phyloP scores from a whole-genome alignment of 2,888 invertebrate species.

The Nymphalis polychloros region DNA sequence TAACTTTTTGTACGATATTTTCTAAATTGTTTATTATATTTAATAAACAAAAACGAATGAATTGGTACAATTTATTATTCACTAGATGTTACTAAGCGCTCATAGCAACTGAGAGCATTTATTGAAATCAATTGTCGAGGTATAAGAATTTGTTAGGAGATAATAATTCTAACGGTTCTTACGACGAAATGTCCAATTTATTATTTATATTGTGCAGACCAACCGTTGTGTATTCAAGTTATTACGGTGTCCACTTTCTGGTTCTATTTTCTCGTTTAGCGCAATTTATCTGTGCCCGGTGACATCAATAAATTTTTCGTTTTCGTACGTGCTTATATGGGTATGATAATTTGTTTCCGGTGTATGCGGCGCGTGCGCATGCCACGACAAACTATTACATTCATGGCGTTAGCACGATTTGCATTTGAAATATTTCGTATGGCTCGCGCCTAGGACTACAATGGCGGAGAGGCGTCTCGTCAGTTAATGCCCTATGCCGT shows the following conservation, averaged over 20 bases:
- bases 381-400: slow-evolving; percentile 79
- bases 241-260: slow-evolving; percentile 38
- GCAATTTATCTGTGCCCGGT: slow-evolving; percentile 72
- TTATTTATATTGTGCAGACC: slow-evolving; percentile 29
- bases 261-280: slow-evolving; percentile 70
- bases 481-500: slow-evolving; percentile 69
- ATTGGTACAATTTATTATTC: slow-evolving; percentile 16
- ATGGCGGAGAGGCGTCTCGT: slow-evolving; percentile 64
- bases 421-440: slow-evolving; percentile 80
- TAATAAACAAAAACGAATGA: slow-evolving; percentile 3
- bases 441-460: slow-evolving; percentile 73
- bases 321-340: slow-evolving; percentile 77
- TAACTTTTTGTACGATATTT: slow-evolving; percentile 22
- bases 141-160: slow-evolving; percentile 28
- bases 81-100: slow-evolving; percentile 6
- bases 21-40: slow-evolving; percentile 14
- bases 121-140: slow-evolving; percentile 29
- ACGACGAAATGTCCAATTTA: slow-evolving; percentile 32
- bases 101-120: slow-evolving; percentile 3
- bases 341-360: slow-evolving; percentile 82
- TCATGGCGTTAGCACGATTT: slow-evolving; percentile 80
- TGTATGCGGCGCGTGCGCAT: slow-evolving; percentile 77
- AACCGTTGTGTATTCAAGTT: slow-evolving; percentile 36
- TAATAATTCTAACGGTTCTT: slow-evolving; percentile 24
- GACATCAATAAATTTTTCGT: slow-evolving; percentile 78